These are phyloP conservation scores for Todiramphus saurophagus DNA, from an alignment of 2,113 vertebrate species.

Conservation along the genomic window DNA sequence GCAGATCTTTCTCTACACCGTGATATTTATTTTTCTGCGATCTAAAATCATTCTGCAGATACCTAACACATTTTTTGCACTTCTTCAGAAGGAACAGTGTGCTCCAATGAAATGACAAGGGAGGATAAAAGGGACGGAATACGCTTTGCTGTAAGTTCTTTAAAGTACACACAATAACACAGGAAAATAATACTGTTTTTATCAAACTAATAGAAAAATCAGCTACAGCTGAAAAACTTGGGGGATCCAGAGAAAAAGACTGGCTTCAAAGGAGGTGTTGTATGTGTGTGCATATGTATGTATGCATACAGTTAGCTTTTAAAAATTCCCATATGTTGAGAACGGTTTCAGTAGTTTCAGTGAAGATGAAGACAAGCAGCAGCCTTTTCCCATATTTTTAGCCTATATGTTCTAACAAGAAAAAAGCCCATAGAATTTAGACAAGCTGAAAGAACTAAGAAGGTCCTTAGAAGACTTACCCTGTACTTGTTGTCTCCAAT, in stretches of 20 bases:
- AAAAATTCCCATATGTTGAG: not conserved
- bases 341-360: not conserved
- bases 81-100: not conserved
- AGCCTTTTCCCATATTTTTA: not conserved
- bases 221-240: not conserved
- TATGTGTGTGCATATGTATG: not conserved
- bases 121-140: not conserved
- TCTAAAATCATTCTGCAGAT: not conserved
- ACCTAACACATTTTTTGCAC: not conserved
- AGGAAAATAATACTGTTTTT: not conserved
- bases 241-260: not conserved
- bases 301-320: not conserved
- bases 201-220: not conserved
- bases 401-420: not conserved
- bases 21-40: not conserved
- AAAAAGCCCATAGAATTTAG: not conserved
- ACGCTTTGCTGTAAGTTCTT: not conserved
- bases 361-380: not conserved
- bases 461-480: conserved; percentile 77
- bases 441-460: not conserved
- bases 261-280: not conserved
- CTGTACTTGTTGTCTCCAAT: conserved; percentile 99
- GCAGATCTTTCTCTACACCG: not conserved
- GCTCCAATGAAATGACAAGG: not conserved
- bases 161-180: not conserved